Conservation (phyloP, 2,113 vertebrate species). For the Epinephelus fuscoguttatus region DNA sequence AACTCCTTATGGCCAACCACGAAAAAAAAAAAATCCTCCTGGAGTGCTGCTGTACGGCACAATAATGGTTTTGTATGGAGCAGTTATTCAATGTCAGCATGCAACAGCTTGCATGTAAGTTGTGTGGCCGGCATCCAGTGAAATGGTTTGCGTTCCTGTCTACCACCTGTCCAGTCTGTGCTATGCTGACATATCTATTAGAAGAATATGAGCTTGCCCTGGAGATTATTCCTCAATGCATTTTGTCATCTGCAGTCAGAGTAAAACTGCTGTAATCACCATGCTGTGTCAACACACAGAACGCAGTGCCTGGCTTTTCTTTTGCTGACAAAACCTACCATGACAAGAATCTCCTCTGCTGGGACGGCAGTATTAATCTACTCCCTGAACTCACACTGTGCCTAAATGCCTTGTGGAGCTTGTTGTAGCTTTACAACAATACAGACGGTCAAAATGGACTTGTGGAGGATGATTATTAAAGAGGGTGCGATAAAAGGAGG, state of each 20-base stretch:
- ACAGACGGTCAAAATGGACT: not conserved
- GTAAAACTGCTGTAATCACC: conserved; percentile 49
- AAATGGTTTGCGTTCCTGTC: conserved; percentile 58
- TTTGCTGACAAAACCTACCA: conserved; percentile 25
- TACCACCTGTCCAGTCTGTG: conserved; percentile 65
- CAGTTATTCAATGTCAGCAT: conserved; percentile 54
- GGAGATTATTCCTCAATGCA: conserved; percentile 55
- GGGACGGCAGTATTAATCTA: not conserved
- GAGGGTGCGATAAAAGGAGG: too few relatives aligned
- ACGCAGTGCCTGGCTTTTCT: conserved; percentile 27
- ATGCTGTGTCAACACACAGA: conserved; percentile 33
- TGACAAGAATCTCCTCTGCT: conserved; percentile 8
- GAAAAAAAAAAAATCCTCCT: conserved; percentile 22
- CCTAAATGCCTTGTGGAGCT: not conserved
- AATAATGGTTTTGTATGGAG: conserved; percentile 36
- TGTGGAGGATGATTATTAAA: not conserved
- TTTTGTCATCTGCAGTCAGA: conserved; percentile 48
- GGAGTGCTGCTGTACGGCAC: conserved; percentile 18
- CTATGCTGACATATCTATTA: conserved; percentile 64
- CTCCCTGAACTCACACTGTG: not conserved
- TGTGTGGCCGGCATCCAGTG: conserved; percentile 56
- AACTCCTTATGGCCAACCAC: conserved; percentile 19
- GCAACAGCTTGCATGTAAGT: conserved; percentile 69
- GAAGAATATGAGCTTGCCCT: conserved; percentile 45
- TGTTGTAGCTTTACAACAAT: not conserved